Evolutionary conservation across 2,797 vertebrate species (phyloP), one percentile per base, ranked within the genome.

Genomic region (Poeciliopsis paucimaculata): DNA sequence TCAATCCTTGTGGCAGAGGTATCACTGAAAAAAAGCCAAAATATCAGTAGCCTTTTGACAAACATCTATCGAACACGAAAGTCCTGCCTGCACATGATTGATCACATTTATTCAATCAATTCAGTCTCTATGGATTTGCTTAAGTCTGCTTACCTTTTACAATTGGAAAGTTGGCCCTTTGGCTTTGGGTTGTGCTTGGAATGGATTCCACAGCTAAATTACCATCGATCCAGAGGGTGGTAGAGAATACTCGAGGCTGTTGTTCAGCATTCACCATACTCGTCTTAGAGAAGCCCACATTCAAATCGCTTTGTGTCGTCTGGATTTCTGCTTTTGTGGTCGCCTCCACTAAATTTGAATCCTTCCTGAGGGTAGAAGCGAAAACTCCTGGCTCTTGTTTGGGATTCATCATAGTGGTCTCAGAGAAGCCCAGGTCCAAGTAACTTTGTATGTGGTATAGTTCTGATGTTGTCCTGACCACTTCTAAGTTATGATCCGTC

Each of bases 131-230:
- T 92, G 84, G 92, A 93, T 90, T 87, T 68, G 23, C 74, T 87
- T 75, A 82, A 80, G 73, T 86, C 84, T 89, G 91, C 94, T 93
- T 95, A 96, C 95, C 94, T 94, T 75, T 76, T 86, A 77, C 73
- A 88, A 84, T 89, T 62, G 87, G 82, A 71, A 82, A 66, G 84
- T 88, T 87, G 84, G 90, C 86, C 83, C 83, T 73, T 84, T 79
- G 83, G 74, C 82, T 86, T 72, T 43, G 85, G 77, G 88, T 83
- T 80, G 92, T 87, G 89, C 88, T 88, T 34, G 83, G 73, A 77
- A 79, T 83, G 78, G 88, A 93, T 89, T 81, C 81, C 68, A 53
- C 46, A 70, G 7, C 75, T 57, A 4, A 77, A 75, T 74, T 72
- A 47, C n/a, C 70, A 84, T 91, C 57, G 36, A 78, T 83, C 53